A percentile compares a stretch with the other conserved stretches of the same genome.
These are phyloP conservation scores for Eclectus roratus DNA, from an alignment of 2,113 vertebrate species.

Conservation along the genomic window DNA sequence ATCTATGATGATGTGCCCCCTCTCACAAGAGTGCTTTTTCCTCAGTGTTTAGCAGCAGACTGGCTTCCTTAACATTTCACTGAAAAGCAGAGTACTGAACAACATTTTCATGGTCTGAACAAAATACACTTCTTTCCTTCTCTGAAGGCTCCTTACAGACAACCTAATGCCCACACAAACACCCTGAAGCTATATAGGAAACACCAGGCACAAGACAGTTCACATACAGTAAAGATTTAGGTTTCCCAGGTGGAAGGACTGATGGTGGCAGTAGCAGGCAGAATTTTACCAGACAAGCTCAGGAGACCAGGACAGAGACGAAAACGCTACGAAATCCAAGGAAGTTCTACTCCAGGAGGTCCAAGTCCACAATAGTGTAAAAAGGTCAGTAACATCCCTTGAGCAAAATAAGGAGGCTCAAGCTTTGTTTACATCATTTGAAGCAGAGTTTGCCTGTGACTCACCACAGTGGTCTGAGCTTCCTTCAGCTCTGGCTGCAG, in stretches of 20 bases:
- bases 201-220: not conserved
- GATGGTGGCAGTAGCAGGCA: conserved; percentile 38
- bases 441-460: not conserved
- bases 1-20: not conserved
- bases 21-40: not conserved
- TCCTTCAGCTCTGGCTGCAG: not conserved
- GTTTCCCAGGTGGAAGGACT: not conserved
- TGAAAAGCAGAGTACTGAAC: not conserved
- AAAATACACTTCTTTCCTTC: not conserved
- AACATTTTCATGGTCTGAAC: not conserved
- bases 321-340: not conserved
- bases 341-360: not conserved
- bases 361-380: not conserved
- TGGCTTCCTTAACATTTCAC: not conserved
- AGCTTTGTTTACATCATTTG: not conserved
- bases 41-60: not conserved
- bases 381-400: not conserved
- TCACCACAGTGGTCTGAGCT: not conserved
- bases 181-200: not conserved
- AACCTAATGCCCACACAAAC: not conserved
- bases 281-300: not conserved
- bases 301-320: not conserved
- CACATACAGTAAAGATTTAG: not conserved
- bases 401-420: not conserved
- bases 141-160: not conserved